phyloP scores from a whole-genome alignment of 2,113 vertebrate genomes.

The Miniopterus natalensis region DNA sequence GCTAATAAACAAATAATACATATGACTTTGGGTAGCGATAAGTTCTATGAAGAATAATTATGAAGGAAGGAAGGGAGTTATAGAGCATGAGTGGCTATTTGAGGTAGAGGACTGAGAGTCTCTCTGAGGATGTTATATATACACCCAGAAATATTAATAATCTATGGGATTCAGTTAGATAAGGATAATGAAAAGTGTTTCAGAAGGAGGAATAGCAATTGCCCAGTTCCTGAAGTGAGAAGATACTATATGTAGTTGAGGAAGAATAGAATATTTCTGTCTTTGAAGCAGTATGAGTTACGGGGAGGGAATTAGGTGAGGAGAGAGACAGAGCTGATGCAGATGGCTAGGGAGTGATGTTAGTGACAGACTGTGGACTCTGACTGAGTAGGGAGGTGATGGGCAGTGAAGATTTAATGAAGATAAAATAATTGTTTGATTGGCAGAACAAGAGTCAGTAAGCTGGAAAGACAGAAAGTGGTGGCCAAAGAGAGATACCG shows the following conservation, averaged over 20 bases:
- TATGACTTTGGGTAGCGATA: not conserved
- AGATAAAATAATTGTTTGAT: not conserved
- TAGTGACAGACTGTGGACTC: not conserved
- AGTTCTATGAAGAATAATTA: not conserved
- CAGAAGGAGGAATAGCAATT: not conserved
- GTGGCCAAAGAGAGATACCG: not conserved
- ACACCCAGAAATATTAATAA: not conserved
- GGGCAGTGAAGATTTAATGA: not conserved
- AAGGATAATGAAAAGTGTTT: not conserved
- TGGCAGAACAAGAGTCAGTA: not conserved
- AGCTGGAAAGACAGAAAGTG: not conserved
- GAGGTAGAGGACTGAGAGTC: not conserved
- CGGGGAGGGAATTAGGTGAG: not conserved
- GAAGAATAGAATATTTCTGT: not conserved
- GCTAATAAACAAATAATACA: not conserved
- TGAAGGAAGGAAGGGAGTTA: not conserved
- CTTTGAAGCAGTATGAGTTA: not conserved
- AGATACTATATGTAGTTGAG: not conserved
- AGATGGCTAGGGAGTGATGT: not conserved
- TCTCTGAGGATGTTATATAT: not conserved
- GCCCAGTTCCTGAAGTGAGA: not conserved
- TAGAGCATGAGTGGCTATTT: not conserved
- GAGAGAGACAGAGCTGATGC: not conserved
- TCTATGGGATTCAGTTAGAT: not conserved
- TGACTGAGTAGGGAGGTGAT: not conserved